Conservation (phyloP, 2,888 invertebrate genomes). For the Apotomis betuletana region DNA sequence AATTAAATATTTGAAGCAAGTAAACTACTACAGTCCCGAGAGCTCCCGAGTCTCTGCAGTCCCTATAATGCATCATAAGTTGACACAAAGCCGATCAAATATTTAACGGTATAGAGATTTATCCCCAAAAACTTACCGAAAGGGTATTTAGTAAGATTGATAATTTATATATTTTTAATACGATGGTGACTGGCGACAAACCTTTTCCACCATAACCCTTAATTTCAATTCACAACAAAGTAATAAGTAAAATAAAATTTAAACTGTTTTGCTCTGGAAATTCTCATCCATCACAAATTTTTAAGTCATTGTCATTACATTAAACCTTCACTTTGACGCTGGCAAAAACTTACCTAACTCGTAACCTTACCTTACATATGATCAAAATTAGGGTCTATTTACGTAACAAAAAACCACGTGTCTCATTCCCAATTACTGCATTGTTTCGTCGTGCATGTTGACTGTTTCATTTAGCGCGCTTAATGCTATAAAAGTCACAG, state of each 20-base stretch:
- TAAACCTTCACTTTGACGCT: too few relatives aligned
- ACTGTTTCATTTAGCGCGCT: background rate
- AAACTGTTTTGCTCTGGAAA: too few relatives aligned
- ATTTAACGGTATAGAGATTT: constrained; percentile 74
- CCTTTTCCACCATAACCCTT: constrained; percentile 6
- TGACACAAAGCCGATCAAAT: constrained; percentile 80
- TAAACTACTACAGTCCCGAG: constrained; percentile 12
- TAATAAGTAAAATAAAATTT: background rate
- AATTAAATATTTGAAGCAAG: constrained; percentile 24
- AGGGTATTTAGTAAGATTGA: constrained; percentile 59
- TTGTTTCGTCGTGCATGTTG: constrained; percentile 6
- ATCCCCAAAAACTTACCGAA: constrained; percentile 44
- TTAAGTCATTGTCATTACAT: too few relatives aligned
- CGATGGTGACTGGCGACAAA: constrained; percentile 56
- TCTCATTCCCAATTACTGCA: background rate
- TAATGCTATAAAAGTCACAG: constrained; percentile 10
- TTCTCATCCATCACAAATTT: too few relatives aligned
- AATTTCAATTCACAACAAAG: background rate
- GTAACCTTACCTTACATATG: background rate
- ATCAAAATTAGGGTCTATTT: background rate
- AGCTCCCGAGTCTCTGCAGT: constrained; percentile 48
- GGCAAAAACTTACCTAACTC: background rate
- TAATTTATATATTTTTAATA: constrained; percentile 67
- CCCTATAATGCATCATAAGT: constrained; percentile 65
- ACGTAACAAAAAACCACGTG: too few relatives aligned